Conservation (phyloP, 2,888 invertebrate species). For the Pachliopta kotzebuea region DNA sequence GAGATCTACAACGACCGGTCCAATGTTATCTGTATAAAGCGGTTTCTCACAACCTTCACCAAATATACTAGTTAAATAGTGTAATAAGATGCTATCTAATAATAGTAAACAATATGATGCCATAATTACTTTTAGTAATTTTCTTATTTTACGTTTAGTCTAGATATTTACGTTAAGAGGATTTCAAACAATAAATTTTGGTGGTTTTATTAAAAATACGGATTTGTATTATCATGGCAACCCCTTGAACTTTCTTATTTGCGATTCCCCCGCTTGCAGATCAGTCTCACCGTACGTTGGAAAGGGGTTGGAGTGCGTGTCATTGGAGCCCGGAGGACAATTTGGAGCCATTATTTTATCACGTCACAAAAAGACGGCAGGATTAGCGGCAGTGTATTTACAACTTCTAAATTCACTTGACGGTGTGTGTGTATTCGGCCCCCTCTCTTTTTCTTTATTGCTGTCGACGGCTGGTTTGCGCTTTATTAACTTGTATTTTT, state of each 20-base stretch:
- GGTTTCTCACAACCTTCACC: too few species aligned
- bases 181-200: neutral
- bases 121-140: too few species aligned
- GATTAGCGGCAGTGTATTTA: slow-evolving; percentile 56
- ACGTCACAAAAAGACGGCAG: slow-evolving; percentile 59
- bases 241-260: slow-evolving; percentile 5
- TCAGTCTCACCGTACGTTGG: slow-evolving; percentile 31
- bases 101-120: too few species aligned
- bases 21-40: too few species aligned
- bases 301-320: slow-evolving; percentile 37
- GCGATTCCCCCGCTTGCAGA: slow-evolving; percentile 18
- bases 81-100: too few species aligned
- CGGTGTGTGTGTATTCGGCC: slow-evolving; percentile 51
- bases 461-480: slow-evolving; percentile 45
- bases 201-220: neutral
- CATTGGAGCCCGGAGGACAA: slow-evolving; percentile 42
- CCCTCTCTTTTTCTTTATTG: slow-evolving; percentile 66
- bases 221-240: neutral
- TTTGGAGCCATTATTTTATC: slow-evolving; percentile 63
- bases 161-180: too few species aligned
- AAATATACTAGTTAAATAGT: too few species aligned
- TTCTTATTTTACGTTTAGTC: too few species aligned
- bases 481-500: slow-evolving; percentile 69
- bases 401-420: slow-evolving; percentile 59
- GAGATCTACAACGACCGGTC: too few species aligned